Percentiles rank a stretch among this genome's conserved stretches.
Evolutionary conservation across 2,797 vertebrate species (phyloP).

Genomic region (Sebastes diaconus): DNA sequence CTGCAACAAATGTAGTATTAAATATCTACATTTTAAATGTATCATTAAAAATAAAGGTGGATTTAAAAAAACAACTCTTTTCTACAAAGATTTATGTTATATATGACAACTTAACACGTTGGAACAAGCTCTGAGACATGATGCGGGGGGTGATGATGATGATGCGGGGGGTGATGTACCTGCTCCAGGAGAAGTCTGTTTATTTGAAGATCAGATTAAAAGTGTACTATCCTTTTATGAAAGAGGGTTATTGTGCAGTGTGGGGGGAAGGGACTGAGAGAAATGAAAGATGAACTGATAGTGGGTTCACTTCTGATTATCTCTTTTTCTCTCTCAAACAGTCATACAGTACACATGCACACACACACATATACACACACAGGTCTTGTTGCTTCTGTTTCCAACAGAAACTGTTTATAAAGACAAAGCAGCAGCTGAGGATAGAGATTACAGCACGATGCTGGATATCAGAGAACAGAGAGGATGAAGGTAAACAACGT

Average conservation of each 20-base stretch:
- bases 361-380: not conserved
- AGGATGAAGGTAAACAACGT: not conserved
- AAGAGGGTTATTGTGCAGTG: slow-evolving; percentile 41
- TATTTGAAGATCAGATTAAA: slow-evolving; percentile 33
- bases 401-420: not conserved
- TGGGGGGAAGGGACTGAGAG: not conserved
- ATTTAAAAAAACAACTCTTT: not conserved
- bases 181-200: slow-evolving; percentile 5
- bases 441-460: not conserved
- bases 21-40: not conserved
- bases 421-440: not conserved
- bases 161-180: not conserved
- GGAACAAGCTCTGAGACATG: not conserved
- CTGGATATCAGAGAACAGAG: not conserved
- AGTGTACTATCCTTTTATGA: slow-evolving; percentile 5
- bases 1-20: not conserved
- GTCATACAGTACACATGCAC: not conserved
- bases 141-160: not conserved
- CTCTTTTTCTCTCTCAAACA: not conserved
- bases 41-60: not conserved
- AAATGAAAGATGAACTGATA: slow-evolving; percentile 33
- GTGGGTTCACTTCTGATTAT: not conserved
- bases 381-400: not conserved
- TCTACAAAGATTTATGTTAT: not conserved
- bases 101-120: not conserved